phyloP scores from a whole-genome alignment of 2,797 vertebrate species.

The Decapterus maruadsi region DNA sequence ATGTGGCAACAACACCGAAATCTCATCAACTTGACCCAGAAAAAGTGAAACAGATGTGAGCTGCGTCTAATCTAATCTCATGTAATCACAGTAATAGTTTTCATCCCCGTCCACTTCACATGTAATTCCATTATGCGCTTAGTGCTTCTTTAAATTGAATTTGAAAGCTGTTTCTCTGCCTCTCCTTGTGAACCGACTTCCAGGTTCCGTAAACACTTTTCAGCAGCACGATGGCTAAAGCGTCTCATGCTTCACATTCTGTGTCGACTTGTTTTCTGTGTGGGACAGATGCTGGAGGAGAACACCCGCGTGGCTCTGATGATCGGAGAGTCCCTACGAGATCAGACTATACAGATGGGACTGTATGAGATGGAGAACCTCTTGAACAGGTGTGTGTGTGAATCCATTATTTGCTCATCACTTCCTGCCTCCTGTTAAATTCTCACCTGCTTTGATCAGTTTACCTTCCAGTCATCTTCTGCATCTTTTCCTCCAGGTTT shows the following conservation, averaged over 20 bases:
- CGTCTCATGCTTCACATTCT: background rate
- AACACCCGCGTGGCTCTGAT: constrained; percentile 91
- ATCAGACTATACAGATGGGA: constrained; percentile 91
- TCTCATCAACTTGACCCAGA: background rate
- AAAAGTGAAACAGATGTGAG: background rate
- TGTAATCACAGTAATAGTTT: constrained; percentile 5
- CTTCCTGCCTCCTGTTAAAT: no score
- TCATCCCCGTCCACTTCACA: background rate
- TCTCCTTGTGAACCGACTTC: background rate
- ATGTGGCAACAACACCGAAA: background rate
- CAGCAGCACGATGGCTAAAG: background rate
- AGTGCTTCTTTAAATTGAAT: constrained; percentile 1
- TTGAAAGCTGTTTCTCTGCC: background rate
- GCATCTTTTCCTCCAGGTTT: constrained; percentile 81
- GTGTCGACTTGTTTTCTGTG: constrained; percentile 7
- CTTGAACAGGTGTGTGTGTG: constrained; percentile 88
- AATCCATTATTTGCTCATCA: rapidly evolving
- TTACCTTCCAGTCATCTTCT: background rate
- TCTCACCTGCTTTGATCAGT: background rate
- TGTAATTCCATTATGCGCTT: background rate
- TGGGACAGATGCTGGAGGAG: constrained; percentile 93
- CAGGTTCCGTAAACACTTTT: background rate
- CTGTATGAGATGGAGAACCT: constrained; percentile 92
- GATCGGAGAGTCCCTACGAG: constrained; percentile 88
- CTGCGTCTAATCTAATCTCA: background rate